Percentiles rank a stretch among this genome's conserved stretches.
Conservation (phyloP, 2,888 invertebrate genomes). For the Tinea semifulvella region DNA sequence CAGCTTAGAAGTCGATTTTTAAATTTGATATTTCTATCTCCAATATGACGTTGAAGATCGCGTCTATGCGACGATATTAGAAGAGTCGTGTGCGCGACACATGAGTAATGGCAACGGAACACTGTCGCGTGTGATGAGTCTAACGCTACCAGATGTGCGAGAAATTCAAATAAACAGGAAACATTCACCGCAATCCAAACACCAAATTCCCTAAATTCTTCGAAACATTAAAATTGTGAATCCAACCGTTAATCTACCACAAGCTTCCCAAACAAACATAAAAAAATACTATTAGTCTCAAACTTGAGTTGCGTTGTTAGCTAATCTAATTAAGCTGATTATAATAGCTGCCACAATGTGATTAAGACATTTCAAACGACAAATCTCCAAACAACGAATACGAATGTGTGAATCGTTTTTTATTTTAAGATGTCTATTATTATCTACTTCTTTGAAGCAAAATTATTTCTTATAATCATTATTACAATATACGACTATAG, state of each 20-base stretch:
- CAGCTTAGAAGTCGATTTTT: too few relatives aligned
- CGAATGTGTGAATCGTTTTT: neutral
- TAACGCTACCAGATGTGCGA: slow-evolving; percentile 53
- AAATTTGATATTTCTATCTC: too few relatives aligned
- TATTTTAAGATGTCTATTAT: slow-evolving; percentile 5
- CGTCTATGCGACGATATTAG: neutral
- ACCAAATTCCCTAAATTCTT: slow-evolving; percentile 14
- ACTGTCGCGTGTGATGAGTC: slow-evolving; percentile 42
- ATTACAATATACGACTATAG: too few relatives aligned
- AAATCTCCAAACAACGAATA: neutral
- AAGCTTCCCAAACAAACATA: neutral
- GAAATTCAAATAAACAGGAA: slow-evolving; percentile 42
- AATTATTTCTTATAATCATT: too few relatives aligned
- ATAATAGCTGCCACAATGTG: slow-evolving; percentile 1
- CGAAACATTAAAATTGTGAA: slow-evolving; percentile 8
- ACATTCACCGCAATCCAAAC: slow-evolving; percentile 32
- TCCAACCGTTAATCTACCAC: slow-evolving; percentile 4
- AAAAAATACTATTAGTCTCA: slow-evolving; percentile 7
- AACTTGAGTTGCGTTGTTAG: neutral
- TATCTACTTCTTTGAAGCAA: too few relatives aligned
- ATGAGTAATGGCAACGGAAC: slow-evolving; percentile 64
- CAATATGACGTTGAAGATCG: too few relatives aligned
- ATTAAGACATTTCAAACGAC: neutral
- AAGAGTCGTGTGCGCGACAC: slow-evolving; percentile 54
- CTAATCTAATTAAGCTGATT: slow-evolving; percentile 8